Evolutionary conservation across 1,140 invertebrate genomes (phyloP), one percentile per base, ranked within the genome.

Genomic region (Homalodisca vitripennis): DNA sequence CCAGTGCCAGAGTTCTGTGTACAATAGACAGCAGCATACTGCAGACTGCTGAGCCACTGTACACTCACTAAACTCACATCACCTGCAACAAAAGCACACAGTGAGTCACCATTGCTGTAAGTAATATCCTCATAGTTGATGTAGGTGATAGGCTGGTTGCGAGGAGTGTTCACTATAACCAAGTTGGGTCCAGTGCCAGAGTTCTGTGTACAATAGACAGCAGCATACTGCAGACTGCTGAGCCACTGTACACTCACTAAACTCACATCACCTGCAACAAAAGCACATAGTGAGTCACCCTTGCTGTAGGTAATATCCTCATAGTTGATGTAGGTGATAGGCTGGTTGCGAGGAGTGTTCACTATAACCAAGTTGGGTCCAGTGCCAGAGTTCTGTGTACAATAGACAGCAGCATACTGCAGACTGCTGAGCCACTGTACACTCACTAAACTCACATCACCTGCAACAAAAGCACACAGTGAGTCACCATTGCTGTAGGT

Each of bases 291-390:
- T n/a, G 82, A 82, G 12, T 85, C 83, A 0, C 86, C 85, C 74
- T 83, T 83, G 71, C 91, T 91, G 77, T 88, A 92, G 78, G 90
- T 92, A 66, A 92, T 83, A 79, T 93, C 92, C 74, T 90, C 89
- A 83, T 88, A 93, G 75, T 90, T 89, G 0, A 85, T 80, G 74
- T 87, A 92, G 3, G 74, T 76, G 3, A 84, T 78, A 10, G 82
- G 77, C 1, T 83, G 86, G 27, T 81, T 85, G 82, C 93, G 93
- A 53, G 90, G 87, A 1, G 87, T 86, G 78, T 90, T 89, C 0
- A 91, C 79, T 22, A 91, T 85, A 34, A 87, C 80, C 2, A 91
- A 75, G 41, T 34, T 22, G 20, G 32, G 24, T 22, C 63, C n/a
- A 2, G 3, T 20, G n/a, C n/a, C n/a, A 1, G n/a, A 29, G 20